Conservation (phyloP, 37 sponge, comb jelly and placozoan species). For the Beroe forskalii region DNA sequence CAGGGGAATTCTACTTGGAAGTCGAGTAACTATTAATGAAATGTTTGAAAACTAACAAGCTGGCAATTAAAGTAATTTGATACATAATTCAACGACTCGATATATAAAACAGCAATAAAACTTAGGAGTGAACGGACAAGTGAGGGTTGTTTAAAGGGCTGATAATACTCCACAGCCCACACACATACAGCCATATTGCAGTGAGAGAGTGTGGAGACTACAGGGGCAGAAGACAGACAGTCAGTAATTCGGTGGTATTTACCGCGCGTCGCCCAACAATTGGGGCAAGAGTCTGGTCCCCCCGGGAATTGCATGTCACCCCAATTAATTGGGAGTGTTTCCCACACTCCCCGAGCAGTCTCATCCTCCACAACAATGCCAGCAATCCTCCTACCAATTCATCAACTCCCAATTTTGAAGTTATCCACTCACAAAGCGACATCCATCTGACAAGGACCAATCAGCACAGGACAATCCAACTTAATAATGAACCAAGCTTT, state of each 20-base stretch:
- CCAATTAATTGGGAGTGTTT: neutral
- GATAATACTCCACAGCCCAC: too few species aligned
- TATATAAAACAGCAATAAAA: too few species aligned
- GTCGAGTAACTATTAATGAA: neutral
- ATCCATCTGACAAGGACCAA: neutral
- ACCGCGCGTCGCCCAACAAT: too few species aligned
- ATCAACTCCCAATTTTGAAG: constrained; percentile 35
- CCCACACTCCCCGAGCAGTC: neutral
- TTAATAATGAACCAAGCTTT: constrained; percentile 59
- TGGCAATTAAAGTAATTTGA: neutral
- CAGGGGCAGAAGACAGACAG: too few species aligned
- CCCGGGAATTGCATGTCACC: neutral
- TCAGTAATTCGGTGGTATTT: too few species aligned
- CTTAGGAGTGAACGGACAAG: too few species aligned
- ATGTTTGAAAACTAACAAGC: neutral
- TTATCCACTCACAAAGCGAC: constrained; percentile 8
- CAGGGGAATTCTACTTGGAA: neutral
- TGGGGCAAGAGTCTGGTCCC: too few species aligned
- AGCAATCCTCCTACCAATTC: neutral
- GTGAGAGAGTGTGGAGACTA: too few species aligned
- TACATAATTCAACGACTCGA: neutral
- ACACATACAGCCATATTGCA: too few species aligned
- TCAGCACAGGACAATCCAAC: constrained; percentile 2
- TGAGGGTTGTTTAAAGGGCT: too few species aligned
- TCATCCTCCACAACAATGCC: neutral